Base-by-base conservation (phyloP, 2,113 vertebrate species). In the Pavo muticus region DNA sequence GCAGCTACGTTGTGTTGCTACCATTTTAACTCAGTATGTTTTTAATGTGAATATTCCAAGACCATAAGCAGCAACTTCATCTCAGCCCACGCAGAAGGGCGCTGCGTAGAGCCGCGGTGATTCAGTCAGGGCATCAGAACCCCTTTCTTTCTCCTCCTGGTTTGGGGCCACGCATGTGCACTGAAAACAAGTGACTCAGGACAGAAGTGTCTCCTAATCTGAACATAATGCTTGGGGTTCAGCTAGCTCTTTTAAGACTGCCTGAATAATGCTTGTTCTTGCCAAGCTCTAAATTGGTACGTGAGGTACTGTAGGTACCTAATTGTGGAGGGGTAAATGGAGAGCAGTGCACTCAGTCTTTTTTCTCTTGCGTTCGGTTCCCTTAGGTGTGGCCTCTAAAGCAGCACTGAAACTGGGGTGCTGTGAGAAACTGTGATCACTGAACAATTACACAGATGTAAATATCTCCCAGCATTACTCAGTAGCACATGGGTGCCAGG, bases 161-260 rank as follows among this genome's bases (percentile, higher is more conserved):
- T 87, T 96, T 78, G 6, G 1, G 48, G 54, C 88, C 69, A 69
- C 61, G 86, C 80, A 40, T 42, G 56, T 95, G 35, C 67, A 18
- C 37, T 90, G 65, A 50, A 80, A 93, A 78, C 83, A 68, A 84
- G 65, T 95, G 76, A 95, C 69, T 96, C 88, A 81, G 44, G 40
- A 29, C 39, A 64, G 65, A 88, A 78, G 37, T 61, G 76, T 76
- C 70, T 80, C 32, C 42, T 72, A 27, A 39, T 69, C 73, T 61
- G 71, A 74, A 40, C 11, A 3, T n/a, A 42, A 42, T 77, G 56
- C 63, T 72, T 50, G 48, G 68, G 81, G 35, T 65, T 23, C 54
- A 29, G 32, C 70, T 86, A 80, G 47, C 15, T 86, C 74, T 78
- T 69, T 44, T 21, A 68, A 61, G 44, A 23, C 61, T 72, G 75